phyloP scores from a whole-genome alignment of 2,113 vertebrate genomes.

The Mormyrus lacerda region DNA sequence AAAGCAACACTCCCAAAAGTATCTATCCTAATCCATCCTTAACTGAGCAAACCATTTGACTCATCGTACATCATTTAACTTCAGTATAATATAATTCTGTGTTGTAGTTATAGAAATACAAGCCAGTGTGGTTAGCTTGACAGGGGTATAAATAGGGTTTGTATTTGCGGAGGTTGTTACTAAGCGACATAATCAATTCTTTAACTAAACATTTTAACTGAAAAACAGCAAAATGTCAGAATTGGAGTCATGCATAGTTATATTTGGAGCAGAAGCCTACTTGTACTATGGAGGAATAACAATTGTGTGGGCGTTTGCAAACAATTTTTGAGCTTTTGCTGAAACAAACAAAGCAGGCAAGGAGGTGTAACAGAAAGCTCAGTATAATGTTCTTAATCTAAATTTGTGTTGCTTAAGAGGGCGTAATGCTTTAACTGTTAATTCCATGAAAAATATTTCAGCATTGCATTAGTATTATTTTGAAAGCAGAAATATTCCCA shows the following conservation, averaged over 20 bases:
- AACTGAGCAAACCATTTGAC: neutral
- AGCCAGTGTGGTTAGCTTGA: neutral
- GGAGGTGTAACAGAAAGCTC: neutral
- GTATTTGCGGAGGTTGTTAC: neutral
- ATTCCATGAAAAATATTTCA: conserved; percentile 1
- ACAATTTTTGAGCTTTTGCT: neutral
- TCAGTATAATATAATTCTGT: neutral
- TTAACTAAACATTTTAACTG: neutral
- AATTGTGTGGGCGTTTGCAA: conserved; percentile 1
- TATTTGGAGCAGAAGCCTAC: conserved; percentile 6
- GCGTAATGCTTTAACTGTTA: neutral
- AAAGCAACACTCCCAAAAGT: neutral
- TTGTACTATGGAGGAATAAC: neutral
- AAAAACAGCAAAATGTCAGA: neutral
- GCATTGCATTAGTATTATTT: conserved; percentile 12
- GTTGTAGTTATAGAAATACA: neutral
- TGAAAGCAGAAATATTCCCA: conserved; percentile 23
- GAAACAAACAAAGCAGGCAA: conserved; percentile 8
- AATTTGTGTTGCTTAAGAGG: neutral
- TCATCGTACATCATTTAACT: neutral
- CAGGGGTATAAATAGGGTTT: neutral
- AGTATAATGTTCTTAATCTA: neutral
- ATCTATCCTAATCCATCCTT: neutral
- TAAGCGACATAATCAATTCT: conserved; percentile 6
- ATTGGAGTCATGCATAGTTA: neutral